These are phyloP conservation scores for Ctenopoma multispine DNA, from an alignment of 2,797 vertebrate genomes.

Conservation along the genomic window DNA sequence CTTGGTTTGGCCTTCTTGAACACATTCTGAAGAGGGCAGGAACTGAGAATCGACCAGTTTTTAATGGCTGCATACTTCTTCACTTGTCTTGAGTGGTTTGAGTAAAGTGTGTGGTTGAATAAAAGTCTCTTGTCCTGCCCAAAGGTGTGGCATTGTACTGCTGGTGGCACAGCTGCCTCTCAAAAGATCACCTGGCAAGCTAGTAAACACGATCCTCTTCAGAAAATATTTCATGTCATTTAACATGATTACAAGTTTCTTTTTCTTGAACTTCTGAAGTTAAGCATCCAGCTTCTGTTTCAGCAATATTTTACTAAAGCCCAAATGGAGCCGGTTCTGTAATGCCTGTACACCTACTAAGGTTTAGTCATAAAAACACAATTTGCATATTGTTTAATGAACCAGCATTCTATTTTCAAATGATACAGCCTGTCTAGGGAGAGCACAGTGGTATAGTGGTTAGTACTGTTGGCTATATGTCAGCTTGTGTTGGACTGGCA, in stretches of 20 bases:
- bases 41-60: conserved; percentile 67
- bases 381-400: no score
- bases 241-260: neutral
- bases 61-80: conserved; percentile 71
- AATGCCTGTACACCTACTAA: neutral
- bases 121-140: conserved; percentile 64
- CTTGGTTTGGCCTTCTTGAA: conserved; percentile 69
- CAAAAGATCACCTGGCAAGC: conserved; percentile 70
- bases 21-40: conserved; percentile 71
- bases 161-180: conserved; percentile 75
- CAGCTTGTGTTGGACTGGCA: no score
- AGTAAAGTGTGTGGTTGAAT: conserved; percentile 68
- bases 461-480: no score
- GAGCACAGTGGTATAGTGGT: no score
- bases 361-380: neutral
- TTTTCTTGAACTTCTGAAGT: neutral
- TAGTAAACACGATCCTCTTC: conserved; percentile 31
- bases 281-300: conserved; percentile 1
- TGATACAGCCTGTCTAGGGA: no score
- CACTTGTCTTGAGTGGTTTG: conserved; percentile 71
- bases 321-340: neutral
- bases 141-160: conserved; percentile 74
- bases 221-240: conserved; percentile 4
- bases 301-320: neutral
- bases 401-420: no score